These are phyloP conservation scores for Bradypodion ventrale DNA, from an alignment of 2,797 vertebrate species.

Conservation along the genomic window DNA sequence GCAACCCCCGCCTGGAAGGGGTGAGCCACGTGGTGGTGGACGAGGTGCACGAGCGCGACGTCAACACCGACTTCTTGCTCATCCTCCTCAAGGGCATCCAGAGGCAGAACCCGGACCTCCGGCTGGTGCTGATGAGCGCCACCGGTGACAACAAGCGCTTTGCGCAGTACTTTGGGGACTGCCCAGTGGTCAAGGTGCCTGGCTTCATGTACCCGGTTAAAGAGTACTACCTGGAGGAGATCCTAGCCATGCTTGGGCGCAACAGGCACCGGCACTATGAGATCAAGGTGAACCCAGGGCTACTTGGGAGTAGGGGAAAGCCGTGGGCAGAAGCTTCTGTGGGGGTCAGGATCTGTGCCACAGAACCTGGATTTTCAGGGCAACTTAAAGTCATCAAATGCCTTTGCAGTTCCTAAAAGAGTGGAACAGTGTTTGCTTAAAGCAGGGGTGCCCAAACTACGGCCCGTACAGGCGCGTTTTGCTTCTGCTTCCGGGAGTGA, in stretches of 20 bases:
- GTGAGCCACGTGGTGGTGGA: conserved; percentile 95
- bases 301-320: too few species aligned
- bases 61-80: conserved; percentile 96
- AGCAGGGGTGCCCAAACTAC: too few species aligned
- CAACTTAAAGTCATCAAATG: too few species aligned
- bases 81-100: conserved; percentile 87
- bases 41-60: conserved; percentile 94
- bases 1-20: conserved; percentile 87
- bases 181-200: conserved; percentile 87
- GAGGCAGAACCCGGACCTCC: conserved; percentile 82
- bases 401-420: too few species aligned
- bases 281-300: conserved; percentile 67
- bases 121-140: conserved; percentile 94
- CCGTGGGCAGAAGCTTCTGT: too few species aligned
- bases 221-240: conserved; percentile 90
- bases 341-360: too few species aligned
- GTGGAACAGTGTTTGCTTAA: too few species aligned
- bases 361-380: too few species aligned
- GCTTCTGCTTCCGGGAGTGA: too few species aligned
- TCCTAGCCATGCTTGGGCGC: conserved; percentile 85
- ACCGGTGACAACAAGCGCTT: conserved; percentile 90
- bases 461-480: too few species aligned
- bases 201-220: conserved; percentile 95
- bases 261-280: conserved; percentile 73
- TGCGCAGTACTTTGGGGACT: conserved; percentile 87